A percentile compares a stretch with the other conserved stretches of the same genome.
phyloP scores from a whole-genome alignment of 2,888 invertebrate genomes.

The Thecocarcelia acutangulata region DNA sequence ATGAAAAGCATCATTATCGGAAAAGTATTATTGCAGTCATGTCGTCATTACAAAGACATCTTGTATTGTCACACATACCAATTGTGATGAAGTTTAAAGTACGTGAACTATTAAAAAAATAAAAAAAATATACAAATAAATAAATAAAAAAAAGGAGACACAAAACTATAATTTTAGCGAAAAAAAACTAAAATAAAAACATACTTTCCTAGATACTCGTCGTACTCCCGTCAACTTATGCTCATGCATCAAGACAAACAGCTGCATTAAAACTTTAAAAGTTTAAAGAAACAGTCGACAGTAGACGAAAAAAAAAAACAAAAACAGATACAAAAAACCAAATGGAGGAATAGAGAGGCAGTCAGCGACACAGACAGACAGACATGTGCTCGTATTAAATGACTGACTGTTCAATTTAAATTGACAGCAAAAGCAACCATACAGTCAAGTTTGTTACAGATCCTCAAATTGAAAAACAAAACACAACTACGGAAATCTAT shows the following conservation, averaged over 20 bases:
- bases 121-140: conserved; percentile 1
- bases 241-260: conserved; percentile 49
- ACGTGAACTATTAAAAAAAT: conserved; percentile 58
- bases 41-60: conserved; percentile 67
- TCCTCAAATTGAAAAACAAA: conserved; percentile 50
- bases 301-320: neutral
- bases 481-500: neutral
- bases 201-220: conserved; percentile 19
- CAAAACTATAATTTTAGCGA: conserved; percentile 16
- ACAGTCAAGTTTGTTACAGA: conserved; percentile 64
- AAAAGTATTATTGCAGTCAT: conserved; percentile 49
- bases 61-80: conserved; percentile 68
- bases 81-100: conserved; percentile 63
- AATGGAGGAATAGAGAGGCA: conserved; percentile 4
- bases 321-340: no score
- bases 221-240: conserved; percentile 11
- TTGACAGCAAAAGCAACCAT: conserved; percentile 67
- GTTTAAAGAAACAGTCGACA: conserved; percentile 16
- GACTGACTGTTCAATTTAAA: conserved; percentile 70
- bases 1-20: conserved; percentile 36
- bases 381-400: conserved; percentile 46
- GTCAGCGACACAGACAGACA: conserved; percentile 40
- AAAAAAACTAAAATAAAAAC: conserved; percentile 14
- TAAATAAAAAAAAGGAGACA: conserved; percentile 11
- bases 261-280: conserved; percentile 54